Evolutionary conservation across 2,888 invertebrate species (phyloP), one percentile per base, ranked within the genome.

Genomic region (Eristalis pertinax): DNA sequence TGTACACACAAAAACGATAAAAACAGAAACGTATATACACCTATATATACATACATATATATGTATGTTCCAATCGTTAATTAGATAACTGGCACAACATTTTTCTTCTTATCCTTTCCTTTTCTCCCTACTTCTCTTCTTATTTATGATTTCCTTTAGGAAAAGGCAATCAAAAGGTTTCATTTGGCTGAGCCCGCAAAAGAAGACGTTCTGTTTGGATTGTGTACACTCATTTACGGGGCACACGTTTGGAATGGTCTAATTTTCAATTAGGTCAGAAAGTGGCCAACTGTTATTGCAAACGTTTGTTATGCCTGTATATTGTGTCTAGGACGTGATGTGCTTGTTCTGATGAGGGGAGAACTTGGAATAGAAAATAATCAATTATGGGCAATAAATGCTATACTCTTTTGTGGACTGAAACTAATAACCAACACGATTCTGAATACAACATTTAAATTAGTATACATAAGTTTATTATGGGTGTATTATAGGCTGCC

Each of bases 231-330:
- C 19, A 13, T 26, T 19, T 11, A 63, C 24, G 43, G 50, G 43
- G 68, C 41, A 72, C 41, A 64, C 35, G 60, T 78, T 43, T 41
- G 63, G 82, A 78, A 82, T 75, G 86, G 78, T 72, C 82, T 86
- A 82, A 78, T 86, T 86, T 86, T 82, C 82, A 86, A 86, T 86
- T 86, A 86, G 78, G 82, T 32, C 75, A 67, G 75, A 86, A 78
- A 82, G 78, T 82, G 78, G 78, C 43, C 72, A 82, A 74, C 65
- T 41, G 70, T 78, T 82, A 78, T 86, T 78, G 86, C 70, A 41
- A 67, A 60, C 26, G 65, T 85, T 62, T 68, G 38, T 63, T 84
- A 64, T 74, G 22, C 50, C 69, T 85, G 32, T 78, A 32, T 38
- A 78, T 86, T 86, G 78, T 86, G 60, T 11, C 41, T 70, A 56